A percentile compares a stretch with the other conserved stretches of the same genome.
phyloP scores from a whole-genome alignment of 2,113 vertebrate genomes.

The Paradoxurus hermaphroditus region DNA sequence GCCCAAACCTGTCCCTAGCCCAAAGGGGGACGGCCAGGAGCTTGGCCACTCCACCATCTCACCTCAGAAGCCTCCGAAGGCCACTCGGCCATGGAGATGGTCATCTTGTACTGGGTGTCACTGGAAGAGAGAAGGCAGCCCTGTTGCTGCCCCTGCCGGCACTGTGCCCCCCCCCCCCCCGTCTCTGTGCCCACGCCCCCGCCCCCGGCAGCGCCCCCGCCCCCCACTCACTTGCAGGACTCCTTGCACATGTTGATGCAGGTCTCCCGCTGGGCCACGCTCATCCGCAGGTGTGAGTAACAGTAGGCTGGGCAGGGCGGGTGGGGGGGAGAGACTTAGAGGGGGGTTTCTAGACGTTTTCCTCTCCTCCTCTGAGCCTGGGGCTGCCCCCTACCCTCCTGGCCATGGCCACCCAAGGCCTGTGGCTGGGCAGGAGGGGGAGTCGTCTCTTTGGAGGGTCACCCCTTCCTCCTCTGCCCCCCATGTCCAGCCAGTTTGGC shows the following conservation, averaged over 20 bases:
- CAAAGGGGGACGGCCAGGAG: not conserved
- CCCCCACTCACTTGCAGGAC: constrained; percentile 86
- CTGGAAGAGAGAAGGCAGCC: constrained; percentile 68
- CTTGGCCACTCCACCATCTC: not conserved
- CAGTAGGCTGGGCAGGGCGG: constrained; percentile 79
- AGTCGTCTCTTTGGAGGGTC: not conserved
- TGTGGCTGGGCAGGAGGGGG: not conserved
- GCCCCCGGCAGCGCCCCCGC: too few species aligned
- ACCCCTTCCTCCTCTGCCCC: accelerated
- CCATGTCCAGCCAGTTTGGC: not conserved
- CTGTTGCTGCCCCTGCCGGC: accelerated
- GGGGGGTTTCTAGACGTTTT: not conserved
- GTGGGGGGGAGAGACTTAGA: not conserved
- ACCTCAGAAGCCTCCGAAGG: constrained; percentile 87
- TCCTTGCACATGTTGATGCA: constrained; percentile 86
- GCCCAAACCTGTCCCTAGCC: not conserved
- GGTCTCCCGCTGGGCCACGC: constrained; percentile 75
- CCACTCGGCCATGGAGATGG: constrained; percentile 90
- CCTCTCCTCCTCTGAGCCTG: not conserved
- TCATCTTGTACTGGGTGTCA: constrained; percentile 88
- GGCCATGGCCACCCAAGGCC: not conserved
- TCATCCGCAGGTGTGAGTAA: constrained; percentile 79
- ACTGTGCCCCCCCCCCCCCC: accelerated
- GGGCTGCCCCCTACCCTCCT: not conserved
- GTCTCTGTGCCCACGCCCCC: not conserved